A percentile compares a stretch with the other conserved stretches of the same genome.
phyloP scores from a whole-genome alignment of 2,888 invertebrate genomes.

The Macrophya annulata region DNA sequence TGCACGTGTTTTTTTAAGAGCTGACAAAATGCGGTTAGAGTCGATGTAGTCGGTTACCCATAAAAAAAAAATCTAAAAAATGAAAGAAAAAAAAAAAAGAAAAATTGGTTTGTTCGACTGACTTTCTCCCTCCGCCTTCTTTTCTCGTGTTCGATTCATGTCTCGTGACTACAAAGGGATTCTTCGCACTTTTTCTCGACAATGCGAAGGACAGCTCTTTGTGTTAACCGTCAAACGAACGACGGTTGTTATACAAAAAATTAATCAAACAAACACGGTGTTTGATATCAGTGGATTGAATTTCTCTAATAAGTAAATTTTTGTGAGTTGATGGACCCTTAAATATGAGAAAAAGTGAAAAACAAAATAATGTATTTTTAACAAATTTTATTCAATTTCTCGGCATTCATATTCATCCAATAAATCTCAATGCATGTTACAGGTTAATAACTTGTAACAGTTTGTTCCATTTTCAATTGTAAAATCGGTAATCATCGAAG shows the following conservation, averaged over 20 bases:
- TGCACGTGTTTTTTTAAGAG: not conserved
- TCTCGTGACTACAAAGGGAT: not conserved
- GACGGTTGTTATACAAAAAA: not conserved
- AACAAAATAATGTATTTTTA: not conserved
- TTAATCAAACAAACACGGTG: not conserved
- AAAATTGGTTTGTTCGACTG: not conserved
- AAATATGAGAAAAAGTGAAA: not conserved
- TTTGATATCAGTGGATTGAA: not conserved
- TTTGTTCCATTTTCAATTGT: not conserved
- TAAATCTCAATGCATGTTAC: not conserved
- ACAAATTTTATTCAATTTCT: not conserved
- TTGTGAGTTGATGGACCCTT: not conserved
- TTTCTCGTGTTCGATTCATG: not conserved
- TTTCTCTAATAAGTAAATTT: not conserved
- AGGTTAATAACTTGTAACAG: not conserved
- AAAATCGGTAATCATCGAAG: not conserved
- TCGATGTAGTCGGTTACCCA: constrained; percentile 4
- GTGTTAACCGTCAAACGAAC: not conserved
- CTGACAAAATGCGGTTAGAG: constrained; percentile 26
- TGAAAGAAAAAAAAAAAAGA: not conserved
- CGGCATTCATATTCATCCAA: not conserved
- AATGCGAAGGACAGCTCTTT: not conserved
- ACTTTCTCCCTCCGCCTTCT: not conserved
- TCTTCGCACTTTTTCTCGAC: not conserved
- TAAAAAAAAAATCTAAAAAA: not conserved